Conservation (phyloP, 2,113 vertebrate genomes). For the Hemibagrus wyckioides region DNA sequence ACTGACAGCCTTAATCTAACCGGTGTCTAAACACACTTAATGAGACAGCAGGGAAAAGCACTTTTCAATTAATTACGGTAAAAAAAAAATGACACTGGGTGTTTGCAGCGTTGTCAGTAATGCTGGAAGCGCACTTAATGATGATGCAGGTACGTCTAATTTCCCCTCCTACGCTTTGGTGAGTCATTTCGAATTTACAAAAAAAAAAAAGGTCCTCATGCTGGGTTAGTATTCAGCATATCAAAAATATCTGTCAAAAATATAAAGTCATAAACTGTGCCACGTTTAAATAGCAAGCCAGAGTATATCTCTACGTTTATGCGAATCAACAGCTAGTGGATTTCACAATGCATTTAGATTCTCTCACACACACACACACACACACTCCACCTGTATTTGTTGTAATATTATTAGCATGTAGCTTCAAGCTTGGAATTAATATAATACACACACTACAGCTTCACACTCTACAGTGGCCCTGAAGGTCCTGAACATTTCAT, state of each 20-base stretch:
- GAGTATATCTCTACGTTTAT: neutral
- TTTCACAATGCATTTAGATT: neutral
- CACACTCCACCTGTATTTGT: neutral
- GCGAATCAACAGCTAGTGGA: neutral
- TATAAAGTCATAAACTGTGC: neutral
- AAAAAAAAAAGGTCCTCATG: conserved; percentile 39
- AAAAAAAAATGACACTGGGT: conserved; percentile 38
- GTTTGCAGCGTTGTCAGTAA: conserved; percentile 45
- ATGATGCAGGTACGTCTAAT: conserved; percentile 40
- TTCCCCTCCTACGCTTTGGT: conserved; percentile 49
- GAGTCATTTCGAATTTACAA: conserved; percentile 56
- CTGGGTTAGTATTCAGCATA: conserved; percentile 36
- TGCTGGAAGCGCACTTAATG: conserved; percentile 30
- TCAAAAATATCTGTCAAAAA: conserved; percentile 14
- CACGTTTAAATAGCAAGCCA: neutral
- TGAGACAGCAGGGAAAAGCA: conserved; percentile 27
- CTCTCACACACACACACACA: neutral
- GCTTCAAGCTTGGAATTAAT: neutral
- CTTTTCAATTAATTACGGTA: conserved; percentile 39
- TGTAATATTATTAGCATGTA: neutral
- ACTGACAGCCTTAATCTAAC: conserved; percentile 49
- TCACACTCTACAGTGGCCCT: neutral
- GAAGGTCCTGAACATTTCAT: neutral
- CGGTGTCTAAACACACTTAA: conserved; percentile 47
- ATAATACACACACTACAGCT: neutral